Evolutionary conservation across 2,888 invertebrate species (phyloP).

Genomic region (Drosophila mettleri): DNA sequence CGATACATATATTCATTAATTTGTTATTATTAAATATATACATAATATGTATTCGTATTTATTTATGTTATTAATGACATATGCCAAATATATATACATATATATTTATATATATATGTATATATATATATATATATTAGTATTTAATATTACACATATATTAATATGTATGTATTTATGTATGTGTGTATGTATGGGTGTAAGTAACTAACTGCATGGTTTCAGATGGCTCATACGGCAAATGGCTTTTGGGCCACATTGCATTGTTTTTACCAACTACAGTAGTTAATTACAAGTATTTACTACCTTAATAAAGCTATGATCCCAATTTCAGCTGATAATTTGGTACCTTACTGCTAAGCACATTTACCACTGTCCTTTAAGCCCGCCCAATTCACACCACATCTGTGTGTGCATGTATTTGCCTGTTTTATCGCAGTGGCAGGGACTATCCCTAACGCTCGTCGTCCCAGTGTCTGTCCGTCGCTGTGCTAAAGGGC

Average conservation of each 20-base stretch:
- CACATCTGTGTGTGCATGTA: no score
- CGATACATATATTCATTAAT: constrained; percentile 44
- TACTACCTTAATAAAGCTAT: constrained; percentile 88
- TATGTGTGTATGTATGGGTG: constrained; percentile 2
- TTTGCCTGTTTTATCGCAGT: background rate
- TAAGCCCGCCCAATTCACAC: constrained; percentile 17
- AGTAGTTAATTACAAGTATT: constrained; percentile 68
- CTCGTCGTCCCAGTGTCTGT: background rate
- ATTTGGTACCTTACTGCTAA: constrained; percentile 86
- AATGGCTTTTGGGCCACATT: background rate
- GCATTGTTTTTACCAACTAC: constrained; percentile 30
- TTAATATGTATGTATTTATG: constrained; percentile 3
- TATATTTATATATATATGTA: constrained; percentile 6
- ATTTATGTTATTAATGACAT: constrained; percentile 19
- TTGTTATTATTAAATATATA: constrained; percentile 28
- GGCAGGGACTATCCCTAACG: constrained; percentile 1
- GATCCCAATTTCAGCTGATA: constrained; percentile 87
- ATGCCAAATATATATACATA: constrained; percentile 16
- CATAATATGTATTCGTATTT: constrained; percentile 36
- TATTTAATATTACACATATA: constrained; percentile 40
- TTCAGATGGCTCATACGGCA: constrained; percentile 30
- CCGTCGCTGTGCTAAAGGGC: constrained; percentile 72
- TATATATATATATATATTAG: constrained; percentile 21
- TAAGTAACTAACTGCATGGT: constrained; percentile 37
- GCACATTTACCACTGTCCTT: constrained; percentile 85